Conservation (phyloP, 1,140 invertebrate genomes). For the Aphidius gifuensis region DNA sequence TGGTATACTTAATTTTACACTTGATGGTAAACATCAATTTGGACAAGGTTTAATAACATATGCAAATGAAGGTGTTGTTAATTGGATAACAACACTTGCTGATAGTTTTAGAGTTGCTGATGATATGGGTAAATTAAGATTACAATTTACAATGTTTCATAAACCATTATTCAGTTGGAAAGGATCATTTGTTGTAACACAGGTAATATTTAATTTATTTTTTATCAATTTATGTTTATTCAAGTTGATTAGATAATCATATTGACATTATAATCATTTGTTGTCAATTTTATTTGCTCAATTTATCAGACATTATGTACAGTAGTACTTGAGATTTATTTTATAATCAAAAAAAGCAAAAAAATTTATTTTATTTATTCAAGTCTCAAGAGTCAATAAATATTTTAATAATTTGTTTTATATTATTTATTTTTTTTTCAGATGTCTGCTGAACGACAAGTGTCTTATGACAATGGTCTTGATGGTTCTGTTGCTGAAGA, state of each 20-base stretch:
- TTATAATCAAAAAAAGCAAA: too few relatives aligned
- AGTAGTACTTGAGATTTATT: too few relatives aligned
- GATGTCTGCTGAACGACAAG: constrained; percentile 82
- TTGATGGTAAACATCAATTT: constrained; percentile 92
- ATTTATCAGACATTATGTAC: too few relatives aligned
- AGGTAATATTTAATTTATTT: constrained; percentile 59
- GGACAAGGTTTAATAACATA: constrained; percentile 98
- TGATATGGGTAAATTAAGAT: constrained; percentile 93
- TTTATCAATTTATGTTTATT: background rate
- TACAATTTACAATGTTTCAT: constrained; percentile 91
- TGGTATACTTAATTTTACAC: constrained; percentile 94
- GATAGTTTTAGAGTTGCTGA: constrained; percentile 96
- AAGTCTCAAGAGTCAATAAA: too few relatives aligned
- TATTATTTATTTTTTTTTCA: constrained; percentile 46
- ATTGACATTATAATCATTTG: too few relatives aligned
- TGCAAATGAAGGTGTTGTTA: constrained; percentile 93
- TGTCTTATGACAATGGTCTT: constrained; percentile 92
- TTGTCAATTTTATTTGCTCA: too few relatives aligned
- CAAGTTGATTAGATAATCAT: too few relatives aligned
- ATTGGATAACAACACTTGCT: constrained; percentile 94
- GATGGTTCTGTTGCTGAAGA: constrained; percentile 97
- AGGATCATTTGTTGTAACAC: constrained; percentile 91
- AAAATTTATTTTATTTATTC: too few relatives aligned
- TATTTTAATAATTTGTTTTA: constrained; percentile 1
- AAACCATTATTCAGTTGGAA: constrained; percentile 98